phyloP scores from a whole-genome alignment of 1,140 invertebrate genomes.

The Choristoneura fumiferana region DNA sequence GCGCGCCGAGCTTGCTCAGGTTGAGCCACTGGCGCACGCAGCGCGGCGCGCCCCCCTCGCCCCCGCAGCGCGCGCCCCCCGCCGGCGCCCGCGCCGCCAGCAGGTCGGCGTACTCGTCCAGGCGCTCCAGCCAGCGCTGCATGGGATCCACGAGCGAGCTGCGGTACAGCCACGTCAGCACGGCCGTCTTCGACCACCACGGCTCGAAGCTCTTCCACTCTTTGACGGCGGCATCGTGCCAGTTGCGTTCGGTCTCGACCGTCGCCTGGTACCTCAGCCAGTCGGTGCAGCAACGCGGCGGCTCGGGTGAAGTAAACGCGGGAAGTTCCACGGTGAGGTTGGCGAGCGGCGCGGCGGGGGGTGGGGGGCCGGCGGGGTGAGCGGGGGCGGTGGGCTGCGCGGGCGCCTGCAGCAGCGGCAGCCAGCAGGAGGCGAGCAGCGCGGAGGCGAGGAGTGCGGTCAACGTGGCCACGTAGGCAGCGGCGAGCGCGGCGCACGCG shows the following conservation, averaged over 20 bases:
- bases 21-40: conserved; percentile 54
- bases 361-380: background rate
- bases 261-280: conserved; percentile 47
- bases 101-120: conserved; percentile 43
- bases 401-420: conserved; percentile 23
- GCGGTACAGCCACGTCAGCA: conserved; percentile 64
- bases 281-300: conserved; percentile 40
- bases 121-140: conserved; percentile 61
- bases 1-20: conserved; percentile 48
- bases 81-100: conserved; percentile 18
- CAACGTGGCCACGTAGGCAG: conserved; percentile 86
- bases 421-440: conserved; percentile 79
- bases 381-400: conserved; percentile 24
- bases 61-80: background rate
- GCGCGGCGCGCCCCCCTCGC: conserved; percentile 21
- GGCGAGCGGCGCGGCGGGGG: conserved; percentile 23
- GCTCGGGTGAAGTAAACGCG: background rate
- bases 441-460: conserved; percentile 85
- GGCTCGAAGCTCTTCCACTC: too few species aligned
- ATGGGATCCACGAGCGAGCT: conserved; percentile 58
- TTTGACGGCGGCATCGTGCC: too few species aligned
- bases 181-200: conserved; percentile 56
- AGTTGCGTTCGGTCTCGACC: conserved; percentile 30
- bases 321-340: background rate
- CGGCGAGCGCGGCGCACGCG: conserved; percentile 82